A percentile compares a stretch with the other conserved stretches of the same genome.
Evolutionary conservation across 2,797 vertebrate genomes (phyloP).

Genomic region (Toxotes lorentzi): DNA sequence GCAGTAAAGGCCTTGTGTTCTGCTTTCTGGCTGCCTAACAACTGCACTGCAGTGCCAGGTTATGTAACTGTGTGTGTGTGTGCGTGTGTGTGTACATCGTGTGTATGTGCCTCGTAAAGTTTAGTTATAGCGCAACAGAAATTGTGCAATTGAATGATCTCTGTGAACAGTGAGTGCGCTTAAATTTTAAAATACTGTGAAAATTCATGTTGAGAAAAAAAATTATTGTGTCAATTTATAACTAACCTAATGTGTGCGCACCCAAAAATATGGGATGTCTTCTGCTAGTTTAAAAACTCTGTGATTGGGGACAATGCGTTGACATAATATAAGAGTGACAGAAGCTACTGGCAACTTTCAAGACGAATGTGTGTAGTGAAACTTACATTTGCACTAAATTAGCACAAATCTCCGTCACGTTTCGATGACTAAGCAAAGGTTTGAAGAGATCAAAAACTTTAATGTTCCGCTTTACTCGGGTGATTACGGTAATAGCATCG

Average conservation of each 20-base stretch:
- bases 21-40: constrained; percentile 25
- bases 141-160: neutral
- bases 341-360: too few relatives aligned
- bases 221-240: too few relatives aligned
- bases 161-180: neutral
- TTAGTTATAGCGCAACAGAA: constrained; percentile 35
- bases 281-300: too few relatives aligned
- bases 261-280: too few relatives aligned
- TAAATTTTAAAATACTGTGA: too few relatives aligned
- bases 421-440: neutral
- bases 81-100: constrained; percentile 4
- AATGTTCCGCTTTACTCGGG: neutral
- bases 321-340: too few relatives aligned
- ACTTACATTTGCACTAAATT: too few relatives aligned
- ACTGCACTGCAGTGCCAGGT: constrained; percentile 59
- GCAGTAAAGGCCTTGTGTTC: neutral
- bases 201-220: too few relatives aligned
- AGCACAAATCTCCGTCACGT: too few relatives aligned
- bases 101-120: neutral
- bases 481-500: constrained; percentile 55
- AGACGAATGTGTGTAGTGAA: too few relatives aligned
- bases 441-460: neutral
- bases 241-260: too few relatives aligned
- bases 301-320: neutral
- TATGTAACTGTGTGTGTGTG: constrained; percentile 46